Conservation (phyloP, 2,797 vertebrate species). For the Melanotaenia boesemani region DNA sequence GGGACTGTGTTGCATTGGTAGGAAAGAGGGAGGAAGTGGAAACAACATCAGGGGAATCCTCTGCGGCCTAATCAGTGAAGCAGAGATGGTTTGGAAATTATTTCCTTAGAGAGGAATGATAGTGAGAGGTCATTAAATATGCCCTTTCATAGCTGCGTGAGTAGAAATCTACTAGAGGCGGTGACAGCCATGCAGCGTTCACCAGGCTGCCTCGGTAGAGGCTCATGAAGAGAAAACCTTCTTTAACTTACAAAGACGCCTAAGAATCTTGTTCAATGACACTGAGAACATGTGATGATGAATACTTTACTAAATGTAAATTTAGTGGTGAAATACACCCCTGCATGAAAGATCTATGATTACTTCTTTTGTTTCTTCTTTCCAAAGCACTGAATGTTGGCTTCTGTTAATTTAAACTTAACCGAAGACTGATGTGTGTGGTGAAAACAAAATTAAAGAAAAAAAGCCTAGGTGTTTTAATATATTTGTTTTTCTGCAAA, state of each 20-base stretch:
- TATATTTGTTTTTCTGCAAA: no score
- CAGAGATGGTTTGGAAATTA: slow-evolving; percentile 65
- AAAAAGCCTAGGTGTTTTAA: not conserved
- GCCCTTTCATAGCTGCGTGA: slow-evolving; percentile 65
- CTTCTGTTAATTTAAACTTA: slow-evolving; percentile 17
- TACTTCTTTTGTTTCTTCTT: slow-evolving; percentile 33
- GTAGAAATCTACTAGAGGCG: slow-evolving; percentile 32
- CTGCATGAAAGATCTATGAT: slow-evolving; percentile 3
- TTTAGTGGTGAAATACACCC: not conserved
- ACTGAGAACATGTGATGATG: slow-evolving; percentile 18
- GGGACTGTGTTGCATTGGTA: slow-evolving; percentile 59
- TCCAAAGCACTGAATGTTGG: slow-evolving; percentile 15
- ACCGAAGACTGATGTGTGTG: not conserved
- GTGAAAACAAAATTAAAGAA: not conserved
- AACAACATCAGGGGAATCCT: slow-evolving; percentile 70
- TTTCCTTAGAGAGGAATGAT: slow-evolving; percentile 71
- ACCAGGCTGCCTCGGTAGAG: slow-evolving; percentile 29
- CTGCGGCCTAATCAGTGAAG: slow-evolving; percentile 75
- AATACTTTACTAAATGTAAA: slow-evolving; percentile 14
- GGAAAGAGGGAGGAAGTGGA: slow-evolving; percentile 54
- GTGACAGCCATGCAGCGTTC: slow-evolving; percentile 36
- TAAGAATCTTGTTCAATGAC: not conserved
- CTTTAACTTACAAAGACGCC: not conserved
- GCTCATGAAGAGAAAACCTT: slow-evolving; percentile 20
- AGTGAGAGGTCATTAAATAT: slow-evolving; percentile 80